Evolutionary conservation across 2,888 invertebrate species (phyloP).

Genomic region (Graphium colonna): DNA sequence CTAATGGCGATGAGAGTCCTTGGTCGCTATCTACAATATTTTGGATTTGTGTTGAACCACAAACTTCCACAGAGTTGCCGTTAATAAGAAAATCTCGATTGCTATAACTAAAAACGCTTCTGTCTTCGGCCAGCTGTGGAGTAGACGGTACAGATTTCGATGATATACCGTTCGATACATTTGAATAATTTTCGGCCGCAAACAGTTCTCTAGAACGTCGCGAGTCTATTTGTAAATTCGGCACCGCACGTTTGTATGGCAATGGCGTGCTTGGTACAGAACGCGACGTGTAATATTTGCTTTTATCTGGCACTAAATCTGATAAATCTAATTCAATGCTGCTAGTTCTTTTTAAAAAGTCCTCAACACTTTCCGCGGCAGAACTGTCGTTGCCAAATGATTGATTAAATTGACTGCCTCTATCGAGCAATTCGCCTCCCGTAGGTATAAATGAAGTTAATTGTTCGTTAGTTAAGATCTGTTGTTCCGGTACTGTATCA

Average conservation of each 20-base stretch:
- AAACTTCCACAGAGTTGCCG: constrained; percentile 78
- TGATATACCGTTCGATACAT: constrained; percentile 70
- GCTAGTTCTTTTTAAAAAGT: constrained; percentile 65
- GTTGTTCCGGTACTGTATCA: constrained; percentile 59
- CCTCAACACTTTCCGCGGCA: constrained; percentile 60
- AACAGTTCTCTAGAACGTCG: constrained; percentile 62
- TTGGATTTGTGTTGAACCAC: constrained; percentile 47
- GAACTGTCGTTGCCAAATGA: constrained; percentile 49
- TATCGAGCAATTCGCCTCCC: constrained; percentile 52
- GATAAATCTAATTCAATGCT: constrained; percentile 69
- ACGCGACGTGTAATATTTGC: constrained; percentile 78
- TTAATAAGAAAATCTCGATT: constrained; percentile 81
- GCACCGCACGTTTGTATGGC: constrained; percentile 68
- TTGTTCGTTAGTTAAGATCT: constrained; percentile 60
- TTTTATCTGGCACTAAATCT: constrained; percentile 59
- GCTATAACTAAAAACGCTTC: constrained; percentile 80
- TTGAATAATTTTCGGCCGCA: constrained; percentile 49
- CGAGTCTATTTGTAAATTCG: constrained; percentile 61
- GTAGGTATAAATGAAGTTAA: constrained; percentile 64
- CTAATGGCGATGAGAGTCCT: constrained; percentile 59
- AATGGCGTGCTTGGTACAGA: constrained; percentile 86
- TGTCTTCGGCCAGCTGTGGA: constrained; percentile 79
- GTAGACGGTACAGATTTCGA: constrained; percentile 90
- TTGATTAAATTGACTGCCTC: constrained; percentile 55
- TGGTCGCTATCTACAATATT: constrained; percentile 52